Conservation (phyloP, 2,797 vertebrate genomes). For the Dromococcyx pavoninus region DNA sequence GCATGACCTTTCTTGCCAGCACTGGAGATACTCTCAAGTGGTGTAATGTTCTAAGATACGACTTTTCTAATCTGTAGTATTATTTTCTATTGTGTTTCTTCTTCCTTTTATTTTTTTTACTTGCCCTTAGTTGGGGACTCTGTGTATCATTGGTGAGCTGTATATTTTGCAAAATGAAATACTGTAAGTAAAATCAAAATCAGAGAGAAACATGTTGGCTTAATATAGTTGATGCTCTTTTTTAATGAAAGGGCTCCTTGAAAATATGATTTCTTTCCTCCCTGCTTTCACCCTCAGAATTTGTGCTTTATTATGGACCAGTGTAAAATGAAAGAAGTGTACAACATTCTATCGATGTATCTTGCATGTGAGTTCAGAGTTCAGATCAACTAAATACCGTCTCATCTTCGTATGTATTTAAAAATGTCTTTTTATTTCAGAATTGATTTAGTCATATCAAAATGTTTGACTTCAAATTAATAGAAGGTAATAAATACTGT, state of each 20-base stretch:
- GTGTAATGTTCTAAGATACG: conserved; percentile 17
- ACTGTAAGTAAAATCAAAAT: conserved; percentile 47
- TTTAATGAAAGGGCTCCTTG: conserved; percentile 29
- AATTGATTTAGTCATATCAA: conserved; percentile 63
- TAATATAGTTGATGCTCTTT: conserved; percentile 58
- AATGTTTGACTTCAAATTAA: conserved; percentile 57
- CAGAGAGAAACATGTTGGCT: conserved; percentile 43
- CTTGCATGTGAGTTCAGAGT: conserved; percentile 72
- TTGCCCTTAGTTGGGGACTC: conserved; percentile 23
- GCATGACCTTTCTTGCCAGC: conserved; percentile 58
- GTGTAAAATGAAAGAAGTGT: conserved; percentile 39
- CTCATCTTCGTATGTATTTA: conserved; percentile 54
- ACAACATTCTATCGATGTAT: neutral
- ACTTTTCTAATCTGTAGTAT: conserved; percentile 43
- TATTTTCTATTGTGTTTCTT: neutral
- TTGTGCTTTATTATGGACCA: conserved; percentile 22
- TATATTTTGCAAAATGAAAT: conserved; percentile 62
- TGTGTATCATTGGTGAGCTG: conserved; percentile 47
- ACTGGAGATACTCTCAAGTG: conserved; percentile 7
- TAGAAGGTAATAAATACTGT: conserved; percentile 68
- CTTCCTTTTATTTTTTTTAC: neutral
- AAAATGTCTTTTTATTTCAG: conserved; percentile 61
- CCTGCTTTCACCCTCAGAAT: conserved; percentile 8
- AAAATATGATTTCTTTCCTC: conserved; percentile 15
- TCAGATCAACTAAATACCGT: conserved; percentile 44